These are phyloP conservation scores for Temnothorax curvispinosus DNA, from an alignment of 1,140 invertebrate genomes.

Conservation along the genomic window DNA sequence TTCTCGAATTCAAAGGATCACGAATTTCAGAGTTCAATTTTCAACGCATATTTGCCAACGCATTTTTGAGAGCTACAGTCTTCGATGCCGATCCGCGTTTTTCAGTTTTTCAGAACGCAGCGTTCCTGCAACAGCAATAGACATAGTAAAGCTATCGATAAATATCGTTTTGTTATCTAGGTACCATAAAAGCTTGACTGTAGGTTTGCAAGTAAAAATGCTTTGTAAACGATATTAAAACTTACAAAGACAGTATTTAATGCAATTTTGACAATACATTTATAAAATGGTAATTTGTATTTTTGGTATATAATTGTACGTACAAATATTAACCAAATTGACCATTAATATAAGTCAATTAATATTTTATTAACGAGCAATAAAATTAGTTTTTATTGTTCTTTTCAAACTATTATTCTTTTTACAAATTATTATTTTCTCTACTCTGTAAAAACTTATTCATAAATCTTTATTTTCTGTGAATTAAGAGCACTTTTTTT, in stretches of 20 bases:
- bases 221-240: background rate
- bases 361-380: background rate
- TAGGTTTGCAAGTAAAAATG: background rate
- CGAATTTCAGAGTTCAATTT: background rate
- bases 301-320: too few relatives aligned
- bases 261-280: background rate
- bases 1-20: conserved; percentile 19
- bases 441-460: background rate
- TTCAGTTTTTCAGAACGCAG: background rate
- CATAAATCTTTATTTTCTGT: background rate
- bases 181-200: background rate
- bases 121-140: background rate
- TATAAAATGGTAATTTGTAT: too few relatives aligned
- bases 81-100: background rate
- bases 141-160: background rate
- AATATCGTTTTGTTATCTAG: background rate
- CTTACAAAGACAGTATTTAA: background rate
- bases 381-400: background rate
- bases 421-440: background rate
- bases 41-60: background rate
- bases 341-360: too few relatives aligned
- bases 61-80: conserved; percentile 13
- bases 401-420: background rate
- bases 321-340: background rate
- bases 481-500: background rate